Percentiles rank a stretch among this genome's conserved stretches.
Evolutionary conservation across 2,888 invertebrate genomes (phyloP).

Genomic region (Ormyrus labotus): DNA sequence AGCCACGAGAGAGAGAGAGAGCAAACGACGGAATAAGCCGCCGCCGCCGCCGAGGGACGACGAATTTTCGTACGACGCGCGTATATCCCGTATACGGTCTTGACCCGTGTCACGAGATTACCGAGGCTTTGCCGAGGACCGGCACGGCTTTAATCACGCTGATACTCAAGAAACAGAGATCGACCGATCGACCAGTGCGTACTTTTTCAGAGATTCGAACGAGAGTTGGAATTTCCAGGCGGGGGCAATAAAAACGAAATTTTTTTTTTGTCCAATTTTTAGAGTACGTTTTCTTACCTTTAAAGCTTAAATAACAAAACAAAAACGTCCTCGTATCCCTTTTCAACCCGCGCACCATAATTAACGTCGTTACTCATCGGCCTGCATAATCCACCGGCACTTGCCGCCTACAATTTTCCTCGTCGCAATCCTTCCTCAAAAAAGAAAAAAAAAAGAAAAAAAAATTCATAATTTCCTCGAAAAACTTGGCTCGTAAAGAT

Average conservation of each 20-base stretch:
- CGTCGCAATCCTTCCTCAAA: too few species aligned
- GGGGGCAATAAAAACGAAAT: not conserved
- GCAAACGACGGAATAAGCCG: conserved; percentile 65
- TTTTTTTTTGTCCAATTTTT: not conserved
- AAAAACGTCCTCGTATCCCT: too few species aligned
- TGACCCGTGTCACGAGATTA: conserved; percentile 71
- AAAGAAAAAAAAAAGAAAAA: too few species aligned
- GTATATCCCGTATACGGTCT: conserved; percentile 42
- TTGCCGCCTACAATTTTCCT: too few species aligned
- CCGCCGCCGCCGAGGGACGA: conserved; percentile 34
- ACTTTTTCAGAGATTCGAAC: not conserved
- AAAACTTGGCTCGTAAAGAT: conserved; percentile 29
- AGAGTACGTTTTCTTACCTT: not conserved
- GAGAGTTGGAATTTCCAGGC: not conserved
- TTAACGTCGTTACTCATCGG: too few species aligned
- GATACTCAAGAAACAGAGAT: not conserved
- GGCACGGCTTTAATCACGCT: conserved; percentile 43
- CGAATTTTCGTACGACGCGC: conserved; percentile 58
- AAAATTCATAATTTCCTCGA: not conserved
- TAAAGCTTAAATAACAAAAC: not conserved
- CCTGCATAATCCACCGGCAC: too few species aligned
- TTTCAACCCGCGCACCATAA: too few species aligned
- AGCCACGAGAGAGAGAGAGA: conserved; percentile 64
- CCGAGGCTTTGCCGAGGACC: conserved; percentile 60
- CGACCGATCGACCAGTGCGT: too few species aligned